These are phyloP conservation scores for Hydropotes inermis DNA, from an alignment of 2,113 vertebrate genomes.

Conservation along the genomic window DNA sequence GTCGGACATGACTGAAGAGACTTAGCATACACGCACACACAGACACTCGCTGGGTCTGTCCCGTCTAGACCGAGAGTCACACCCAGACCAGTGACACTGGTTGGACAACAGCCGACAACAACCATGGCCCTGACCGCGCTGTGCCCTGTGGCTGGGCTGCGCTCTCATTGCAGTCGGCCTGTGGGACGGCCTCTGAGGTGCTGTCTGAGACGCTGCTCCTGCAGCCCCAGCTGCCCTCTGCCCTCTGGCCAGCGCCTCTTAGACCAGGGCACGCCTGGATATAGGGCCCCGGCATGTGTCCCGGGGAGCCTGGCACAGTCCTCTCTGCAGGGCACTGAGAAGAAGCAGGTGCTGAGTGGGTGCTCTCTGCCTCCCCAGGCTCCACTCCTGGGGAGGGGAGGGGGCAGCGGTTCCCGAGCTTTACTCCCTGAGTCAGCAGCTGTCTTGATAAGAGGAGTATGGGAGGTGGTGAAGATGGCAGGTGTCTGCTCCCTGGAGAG, in stretches of 20 bases:
- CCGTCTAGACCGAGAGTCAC: rapidly evolving
- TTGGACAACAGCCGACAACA: rapidly evolving
- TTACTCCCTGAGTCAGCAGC: neutral
- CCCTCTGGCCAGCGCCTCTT: neutral
- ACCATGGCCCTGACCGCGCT: rapidly evolving
- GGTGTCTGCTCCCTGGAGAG: rapidly evolving
- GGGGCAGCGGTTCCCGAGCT: neutral
- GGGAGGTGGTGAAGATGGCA: neutral
- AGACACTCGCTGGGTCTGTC: neutral
- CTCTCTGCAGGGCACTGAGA: neutral
- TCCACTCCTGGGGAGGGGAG: neutral
- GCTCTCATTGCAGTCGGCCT: rapidly evolving
- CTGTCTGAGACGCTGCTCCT: neutral
- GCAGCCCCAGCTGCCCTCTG: neutral
- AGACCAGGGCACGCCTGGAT: neutral
- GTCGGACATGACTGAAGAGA: neutral
- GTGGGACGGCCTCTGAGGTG: too few species aligned
- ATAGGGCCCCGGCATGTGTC: neutral
- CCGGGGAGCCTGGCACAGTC: neutral
- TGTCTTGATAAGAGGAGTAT: neutral
- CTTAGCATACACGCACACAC: neutral
- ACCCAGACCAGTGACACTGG: neutral
- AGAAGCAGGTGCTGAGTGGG: rapidly evolving
- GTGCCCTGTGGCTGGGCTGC: rapidly evolving
- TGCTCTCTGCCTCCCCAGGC: neutral